Base-by-base conservation (phyloP, 2,797 vertebrate genomes). In the Chlorospingus semifuscus region DNA sequence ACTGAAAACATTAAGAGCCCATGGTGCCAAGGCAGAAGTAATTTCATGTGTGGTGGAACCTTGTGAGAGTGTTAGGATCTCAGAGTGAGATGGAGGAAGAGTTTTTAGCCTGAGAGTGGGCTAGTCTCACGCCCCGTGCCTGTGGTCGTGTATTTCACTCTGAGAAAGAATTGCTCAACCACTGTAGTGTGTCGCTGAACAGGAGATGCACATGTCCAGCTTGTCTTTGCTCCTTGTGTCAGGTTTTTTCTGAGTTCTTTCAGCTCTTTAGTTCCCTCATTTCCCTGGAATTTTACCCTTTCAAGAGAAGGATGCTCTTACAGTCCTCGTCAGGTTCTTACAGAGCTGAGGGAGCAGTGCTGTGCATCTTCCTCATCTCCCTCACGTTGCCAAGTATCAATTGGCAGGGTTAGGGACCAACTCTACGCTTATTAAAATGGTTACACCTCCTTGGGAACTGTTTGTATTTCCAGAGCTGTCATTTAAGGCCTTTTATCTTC, bases 331-430 rank as follows among this genome's bases (percentile, higher is more conserved):
- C 52, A 56, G 30, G 42, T 61, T 74, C 46, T 39, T 37, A 13
- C 29, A 23, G 56, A 49, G 63, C 56, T 64, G 82, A 77, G 32
- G 1, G 2, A 85, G 50, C 42, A 47, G 69, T 0, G 0, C 41
- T 89, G 30, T 26, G 44, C 24, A 7, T 39, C 53, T 80, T 34
- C 44, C 36, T 68, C 68, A 11, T 41, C 53, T 50, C 22, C 64
- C 50, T 83, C 64, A 26, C 0, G 0, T 19, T 77, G 23, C 23
- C 2, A 1, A 24, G 7, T 42, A 47, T 36, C 29, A 6, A 1
- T 5, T 34, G 36, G 29, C 65, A 56, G 83, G 15, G 37, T 44
- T 44, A 52, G 63, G 15, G 66, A 69, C 32, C 39, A 76, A 34
- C 16, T 52, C 55, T 63, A 29, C 0, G 0, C 37, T 72, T 46